These are phyloP conservation scores for Congeria kusceri DNA, from an alignment of 2,888 invertebrate species.

Conservation along the genomic window DNA sequence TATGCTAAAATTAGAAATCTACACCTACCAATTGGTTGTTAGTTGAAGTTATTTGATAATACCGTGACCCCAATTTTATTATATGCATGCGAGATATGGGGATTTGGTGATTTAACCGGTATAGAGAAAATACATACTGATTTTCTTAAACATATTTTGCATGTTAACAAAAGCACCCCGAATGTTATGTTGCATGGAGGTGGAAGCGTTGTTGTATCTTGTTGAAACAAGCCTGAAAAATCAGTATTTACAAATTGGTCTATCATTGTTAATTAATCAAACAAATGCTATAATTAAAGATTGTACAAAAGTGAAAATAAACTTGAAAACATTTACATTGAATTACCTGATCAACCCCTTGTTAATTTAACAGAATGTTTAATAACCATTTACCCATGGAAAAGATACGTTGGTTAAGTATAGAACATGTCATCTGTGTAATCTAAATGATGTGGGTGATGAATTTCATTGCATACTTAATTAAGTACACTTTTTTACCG, in stretches of 20 bases:
- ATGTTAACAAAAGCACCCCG: constrained; percentile 11
- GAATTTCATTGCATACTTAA: too few relatives aligned
- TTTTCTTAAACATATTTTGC: constrained; percentile 12
- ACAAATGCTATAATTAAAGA: background rate
- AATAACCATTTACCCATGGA: too few relatives aligned
- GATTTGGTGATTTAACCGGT: background rate
- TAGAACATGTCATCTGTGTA: too few relatives aligned
- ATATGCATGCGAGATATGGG: constrained; percentile 9
- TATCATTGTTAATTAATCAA: background rate
- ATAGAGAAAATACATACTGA: constrained; percentile 15
- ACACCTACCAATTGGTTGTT: background rate
- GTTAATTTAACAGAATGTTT: too few relatives aligned
- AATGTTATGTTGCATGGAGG: constrained; percentile 11
- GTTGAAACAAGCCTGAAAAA: background rate
- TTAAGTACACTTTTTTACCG: too few relatives aligned
- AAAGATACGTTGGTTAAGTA: too few relatives aligned
- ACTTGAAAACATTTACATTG: background rate
- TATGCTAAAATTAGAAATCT: background rate
- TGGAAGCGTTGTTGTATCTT: background rate
- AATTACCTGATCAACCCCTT: background rate
- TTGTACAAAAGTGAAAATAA: background rate
- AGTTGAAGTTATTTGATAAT: constrained; percentile 9
- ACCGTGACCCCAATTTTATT: background rate
- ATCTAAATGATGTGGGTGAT: too few relatives aligned
- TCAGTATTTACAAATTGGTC: background rate